Evolutionary conservation across 2,888 invertebrate species (phyloP), one percentile per base, ranked within the genome.

Genomic region (Leptura quadrifasciata): DNA sequence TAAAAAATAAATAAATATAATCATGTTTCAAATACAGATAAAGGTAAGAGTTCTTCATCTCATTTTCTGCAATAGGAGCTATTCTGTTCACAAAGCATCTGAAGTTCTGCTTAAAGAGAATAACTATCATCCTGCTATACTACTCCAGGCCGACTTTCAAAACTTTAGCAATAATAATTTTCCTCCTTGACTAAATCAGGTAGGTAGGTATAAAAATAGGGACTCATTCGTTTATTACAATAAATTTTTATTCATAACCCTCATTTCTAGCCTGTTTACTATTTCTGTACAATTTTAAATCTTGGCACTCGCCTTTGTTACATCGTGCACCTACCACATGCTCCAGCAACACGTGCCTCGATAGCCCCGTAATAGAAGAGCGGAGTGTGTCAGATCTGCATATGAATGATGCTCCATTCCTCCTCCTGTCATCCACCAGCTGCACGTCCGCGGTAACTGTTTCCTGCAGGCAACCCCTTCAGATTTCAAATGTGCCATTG

Each of bases 341-440:
- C 57, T 47, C 58, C 6, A 58, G 69, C 69, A 69, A 58, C 69
- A 69, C 58, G 69, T 69, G 69, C 18, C 27, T 31, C 21, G 17
- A 31, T 31, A 54, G n/a, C 54, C 39, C 58, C 39, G 39, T 54
- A 69, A 69, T 69, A 31, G 65, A 21, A 20, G n/a, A 20, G 60
- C 24, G 8, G 27, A 20, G 39, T 65, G 47, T 55, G 61, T 52
- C 70, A 64, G 71, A 79, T 81, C 81, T 81, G 81, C 81, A 81
- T 81, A 77, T 81, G 81, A 81, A 81, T 81, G 80, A 80, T 79
- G 74, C 65, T 58, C 60, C 52, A 65, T 27, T 71, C 79, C 77
- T 72, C 80, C 80, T 74, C 74, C 80, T 81, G 80, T 79, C 81
- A 79, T 78, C 72, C 64, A 69, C 81, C 79, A 80, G 64, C 76